Percentiles rank a stretch among this genome's conserved stretches.
These are phyloP conservation scores for Nysson spinosus DNA, from an alignment of 2,888 invertebrate species.

Conservation along the genomic window DNA sequence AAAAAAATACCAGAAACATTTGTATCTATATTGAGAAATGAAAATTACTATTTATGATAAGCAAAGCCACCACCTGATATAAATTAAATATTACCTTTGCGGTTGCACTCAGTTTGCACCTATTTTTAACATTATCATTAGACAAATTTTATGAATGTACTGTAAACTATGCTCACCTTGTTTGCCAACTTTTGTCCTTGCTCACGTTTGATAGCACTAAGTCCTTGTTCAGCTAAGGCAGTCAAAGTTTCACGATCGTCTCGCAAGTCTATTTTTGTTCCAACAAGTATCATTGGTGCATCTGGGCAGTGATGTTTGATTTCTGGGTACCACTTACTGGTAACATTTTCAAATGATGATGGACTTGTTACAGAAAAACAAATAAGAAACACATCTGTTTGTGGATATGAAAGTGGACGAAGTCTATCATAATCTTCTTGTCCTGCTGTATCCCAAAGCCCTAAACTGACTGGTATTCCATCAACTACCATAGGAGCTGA, in stretches of 20 bases:
- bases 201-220: constrained; percentile 97
- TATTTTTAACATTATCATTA: no score
- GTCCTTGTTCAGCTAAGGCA: constrained; percentile 93
- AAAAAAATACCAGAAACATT: no score
- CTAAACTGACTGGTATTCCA: constrained; percentile 96
- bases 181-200: constrained; percentile 99
- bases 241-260: constrained; percentile 98
- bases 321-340: constrained; percentile 99
- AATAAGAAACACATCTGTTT: constrained; percentile 99
- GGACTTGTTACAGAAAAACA: constrained; percentile 99
- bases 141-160: constrained; percentile 3
- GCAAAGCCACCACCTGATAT: no score
- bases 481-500: constrained; percentile 99
- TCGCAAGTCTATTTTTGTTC: constrained; percentile 98
- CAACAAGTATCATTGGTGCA: constrained; percentile 98
- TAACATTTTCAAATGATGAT: constrained; percentile 99
- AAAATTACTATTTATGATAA: no score
- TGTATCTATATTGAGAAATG: no score
- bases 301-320: constrained; percentile 99
- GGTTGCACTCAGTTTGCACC: no score
- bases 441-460: constrained; percentile 98
- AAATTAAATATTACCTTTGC: no score
- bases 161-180: constrained; percentile 79
- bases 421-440: constrained; percentile 98
- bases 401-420: constrained; percentile 97